Percentiles rank a stretch among this genome's conserved stretches.
Evolutionary conservation across 2,888 invertebrate genomes (phyloP).

Genomic region (Agriopis leucophaearia): DNA sequence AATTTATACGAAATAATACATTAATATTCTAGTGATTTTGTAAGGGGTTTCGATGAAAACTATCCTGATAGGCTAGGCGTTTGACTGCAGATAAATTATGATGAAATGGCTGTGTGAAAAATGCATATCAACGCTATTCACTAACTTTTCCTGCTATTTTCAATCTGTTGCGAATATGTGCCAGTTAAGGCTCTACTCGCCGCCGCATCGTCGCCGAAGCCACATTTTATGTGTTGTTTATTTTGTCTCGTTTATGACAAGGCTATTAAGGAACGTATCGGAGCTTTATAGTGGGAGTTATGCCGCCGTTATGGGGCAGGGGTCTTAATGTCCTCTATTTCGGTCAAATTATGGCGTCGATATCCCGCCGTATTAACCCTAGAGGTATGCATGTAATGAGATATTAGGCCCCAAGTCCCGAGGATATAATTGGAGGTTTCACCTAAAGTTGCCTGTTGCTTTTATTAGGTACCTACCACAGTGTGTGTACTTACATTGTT

Average conservation of each 20-base stretch:
- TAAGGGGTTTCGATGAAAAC: too few species aligned
- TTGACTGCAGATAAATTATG: too few species aligned
- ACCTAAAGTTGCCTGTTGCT: not conserved
- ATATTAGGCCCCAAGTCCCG: slow-evolving; percentile 1
- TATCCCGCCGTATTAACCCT: slow-evolving; percentile 4
- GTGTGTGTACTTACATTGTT: too few species aligned
- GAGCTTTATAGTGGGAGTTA: slow-evolving; percentile 28
- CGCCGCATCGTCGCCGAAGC: slow-evolving; percentile 17
- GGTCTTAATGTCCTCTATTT: slow-evolving; percentile 20
- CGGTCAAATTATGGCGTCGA: slow-evolving; percentile 4
- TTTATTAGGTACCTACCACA: not conserved
- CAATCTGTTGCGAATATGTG: not conserved
- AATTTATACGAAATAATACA: too few species aligned
- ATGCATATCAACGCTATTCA: too few species aligned
- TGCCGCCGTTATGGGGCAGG: slow-evolving; percentile 13
- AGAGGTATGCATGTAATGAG: slow-evolving; percentile 12
- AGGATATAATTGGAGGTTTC: not conserved
- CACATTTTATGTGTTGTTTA: slow-evolving; percentile 28
- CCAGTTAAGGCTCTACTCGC: slow-evolving; percentile 5
- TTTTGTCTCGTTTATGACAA: slow-evolving; percentile 27
- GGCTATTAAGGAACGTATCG: slow-evolving; percentile 27
- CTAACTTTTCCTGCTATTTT: not conserved
- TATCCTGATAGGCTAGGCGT: too few species aligned
- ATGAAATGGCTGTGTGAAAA: too few species aligned
- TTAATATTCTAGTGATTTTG: too few species aligned